Evolutionary conservation across 2,888 invertebrate genomes (phyloP).

Genomic region (Hecatera dysodea): DNA sequence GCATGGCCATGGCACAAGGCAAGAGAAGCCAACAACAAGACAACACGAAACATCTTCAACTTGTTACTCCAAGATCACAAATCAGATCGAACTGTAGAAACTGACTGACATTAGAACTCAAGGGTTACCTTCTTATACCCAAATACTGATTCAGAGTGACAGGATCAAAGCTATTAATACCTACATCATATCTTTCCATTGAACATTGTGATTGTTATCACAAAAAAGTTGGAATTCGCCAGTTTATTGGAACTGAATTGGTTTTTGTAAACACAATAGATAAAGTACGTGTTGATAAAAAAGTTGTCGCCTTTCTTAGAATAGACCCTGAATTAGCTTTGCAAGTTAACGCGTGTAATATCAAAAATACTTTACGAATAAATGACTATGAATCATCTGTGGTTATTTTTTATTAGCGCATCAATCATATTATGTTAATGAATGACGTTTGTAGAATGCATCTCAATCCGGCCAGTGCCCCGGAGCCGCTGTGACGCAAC

Average conservation of each 20-base stretch:
- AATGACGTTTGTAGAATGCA: slow-evolving; percentile 71
- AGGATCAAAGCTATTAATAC: slow-evolving; percentile 79
- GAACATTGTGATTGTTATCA: slow-evolving; percentile 74
- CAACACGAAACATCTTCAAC: slow-evolving; percentile 76
- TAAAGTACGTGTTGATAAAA: slow-evolving; percentile 57
- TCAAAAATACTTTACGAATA: slow-evolving; percentile 24
- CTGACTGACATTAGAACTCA: slow-evolving; percentile 72
- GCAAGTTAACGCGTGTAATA: slow-evolving; percentile 18
- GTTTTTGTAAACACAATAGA: slow-evolving; percentile 62
- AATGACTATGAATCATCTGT: slow-evolving; percentile 32
- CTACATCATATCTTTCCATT: slow-evolving; percentile 80
- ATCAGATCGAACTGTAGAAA: slow-evolving; percentile 58
- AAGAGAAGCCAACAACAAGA: slow-evolving; percentile 74
- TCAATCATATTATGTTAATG: slow-evolving; percentile 65
- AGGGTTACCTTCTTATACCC: slow-evolving; percentile 81
- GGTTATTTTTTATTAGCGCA: slow-evolving; percentile 51
- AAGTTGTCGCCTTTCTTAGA: slow-evolving; percentile 37
- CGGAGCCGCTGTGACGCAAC: slow-evolving; percentile 81
- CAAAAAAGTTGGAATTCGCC: slow-evolving; percentile 76
- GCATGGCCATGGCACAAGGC: slow-evolving; percentile 77
- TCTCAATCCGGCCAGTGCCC: slow-evolving; percentile 84
- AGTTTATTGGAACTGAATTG: slow-evolving; percentile 71
- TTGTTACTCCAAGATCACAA: slow-evolving; percentile 51
- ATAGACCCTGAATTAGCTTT: slow-evolving; percentile 36
- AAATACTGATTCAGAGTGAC: slow-evolving; percentile 80